Percentiles rank a stretch among this genome's conserved stretches.
Conservation (phyloP, 2,888 invertebrate genomes). For the Drosophila niveifrons region DNA sequence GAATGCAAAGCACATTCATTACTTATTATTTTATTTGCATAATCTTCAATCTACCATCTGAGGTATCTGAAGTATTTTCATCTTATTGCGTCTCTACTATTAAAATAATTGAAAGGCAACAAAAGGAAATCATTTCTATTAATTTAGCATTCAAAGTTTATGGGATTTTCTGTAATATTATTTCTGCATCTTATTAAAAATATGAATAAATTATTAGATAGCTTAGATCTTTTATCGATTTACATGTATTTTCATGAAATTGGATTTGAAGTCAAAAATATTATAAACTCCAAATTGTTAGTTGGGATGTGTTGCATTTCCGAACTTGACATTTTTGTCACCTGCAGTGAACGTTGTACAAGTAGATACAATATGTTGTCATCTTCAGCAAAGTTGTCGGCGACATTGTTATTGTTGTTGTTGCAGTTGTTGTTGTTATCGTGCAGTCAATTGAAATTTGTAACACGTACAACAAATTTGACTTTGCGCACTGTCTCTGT, state of each 20-base stretch:
- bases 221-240: too few relatives aligned
- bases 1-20: not conserved
- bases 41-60: not conserved
- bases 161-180: not conserved
- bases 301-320: not conserved
- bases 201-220: not conserved
- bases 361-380: constrained; percentile 20
- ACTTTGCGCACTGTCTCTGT: constrained; percentile 50
- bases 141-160: not conserved
- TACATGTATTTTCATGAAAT: too few relatives aligned
- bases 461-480: constrained; percentile 73
- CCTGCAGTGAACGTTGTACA: constrained; percentile 31
- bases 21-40: not conserved
- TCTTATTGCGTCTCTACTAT: not conserved
- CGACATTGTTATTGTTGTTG: constrained; percentile 20
- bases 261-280: too few relatives aligned
- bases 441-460: constrained; percentile 72
- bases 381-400: constrained; percentile 34
- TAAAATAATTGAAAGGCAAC: not conserved
- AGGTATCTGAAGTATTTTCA: not conserved
- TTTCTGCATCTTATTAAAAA: not conserved
- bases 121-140: not conserved
- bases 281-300: too few relatives aligned
- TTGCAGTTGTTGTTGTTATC: constrained; percentile 39
- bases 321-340: constrained; percentile 48